Percentiles rank a stretch among this genome's conserved stretches.
Conservation (phyloP, 2,113 vertebrate genomes). For the Potamarius usumacintae region DNA sequence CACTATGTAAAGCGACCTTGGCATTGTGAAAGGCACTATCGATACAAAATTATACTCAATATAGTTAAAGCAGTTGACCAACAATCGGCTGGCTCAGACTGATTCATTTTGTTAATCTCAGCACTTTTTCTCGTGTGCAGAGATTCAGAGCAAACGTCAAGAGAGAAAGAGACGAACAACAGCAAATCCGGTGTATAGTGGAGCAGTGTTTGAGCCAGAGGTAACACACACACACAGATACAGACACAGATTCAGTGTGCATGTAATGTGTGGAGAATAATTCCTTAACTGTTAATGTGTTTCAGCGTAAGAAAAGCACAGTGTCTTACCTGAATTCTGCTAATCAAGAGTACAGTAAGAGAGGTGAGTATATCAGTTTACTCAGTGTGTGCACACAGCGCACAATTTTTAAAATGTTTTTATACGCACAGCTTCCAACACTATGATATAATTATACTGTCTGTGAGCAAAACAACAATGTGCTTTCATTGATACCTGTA, state of each 20-base stretch:
- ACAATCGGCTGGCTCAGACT: not conserved
- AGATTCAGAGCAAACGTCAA: conserved; percentile 91
- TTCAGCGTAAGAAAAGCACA: conserved; percentile 86
- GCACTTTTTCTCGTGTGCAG: conserved; percentile 60
- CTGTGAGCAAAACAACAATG: not conserved
- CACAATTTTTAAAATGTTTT: not conserved
- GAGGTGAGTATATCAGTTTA: conserved; percentile 72
- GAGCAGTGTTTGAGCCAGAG: conserved; percentile 88
- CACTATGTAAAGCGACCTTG: too few species aligned
- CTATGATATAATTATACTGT: not conserved
- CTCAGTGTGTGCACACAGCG: not conserved
- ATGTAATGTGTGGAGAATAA: not conserved
- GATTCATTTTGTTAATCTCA: not conserved
- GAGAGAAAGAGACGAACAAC: conserved; percentile 89
- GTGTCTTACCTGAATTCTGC: conserved; percentile 86
- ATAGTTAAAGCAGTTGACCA: not conserved
- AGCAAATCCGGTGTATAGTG: conserved; percentile 88
- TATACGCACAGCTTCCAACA: not conserved
- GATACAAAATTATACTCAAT: not conserved
- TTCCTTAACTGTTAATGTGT: conserved; percentile 13
- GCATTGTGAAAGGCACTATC: too few species aligned
- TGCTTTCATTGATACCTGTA: not conserved
- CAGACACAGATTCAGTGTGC: not conserved
- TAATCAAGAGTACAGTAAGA: conserved; percentile 84
- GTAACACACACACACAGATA: conserved; percentile 63